Evolutionary conservation across 2,113 vertebrate species (phyloP).

Genomic region (Stigmatopora nigra): DNA sequence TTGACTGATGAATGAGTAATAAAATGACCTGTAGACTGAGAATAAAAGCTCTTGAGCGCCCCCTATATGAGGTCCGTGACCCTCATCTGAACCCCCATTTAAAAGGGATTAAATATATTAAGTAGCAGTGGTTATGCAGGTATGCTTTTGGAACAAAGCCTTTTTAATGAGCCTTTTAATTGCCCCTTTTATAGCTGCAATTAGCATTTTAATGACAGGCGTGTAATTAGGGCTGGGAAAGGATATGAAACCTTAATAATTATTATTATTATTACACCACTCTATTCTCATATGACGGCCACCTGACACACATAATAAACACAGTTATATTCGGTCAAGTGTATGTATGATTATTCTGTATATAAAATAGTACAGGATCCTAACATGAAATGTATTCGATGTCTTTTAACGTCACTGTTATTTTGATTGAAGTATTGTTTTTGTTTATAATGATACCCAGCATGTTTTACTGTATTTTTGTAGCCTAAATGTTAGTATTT

Average conservation of each 20-base stretch:
- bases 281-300: slow-evolving; percentile 63
- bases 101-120: slow-evolving; percentile 43
- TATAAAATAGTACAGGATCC: slow-evolving; percentile 5
- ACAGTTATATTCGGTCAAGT: neutral
- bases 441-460: slow-evolving; percentile 6
- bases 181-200: slow-evolving; percentile 64
- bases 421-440: slow-evolving; percentile 53
- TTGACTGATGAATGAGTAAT: neutral
- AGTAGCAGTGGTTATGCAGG: slow-evolving; percentile 51
- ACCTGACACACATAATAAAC: slow-evolving; percentile 17
- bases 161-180: slow-evolving; percentile 73
- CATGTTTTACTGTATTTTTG: slow-evolving; percentile 6
- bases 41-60: slow-evolving; percentile 13
- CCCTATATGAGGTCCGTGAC: slow-evolving; percentile 33
- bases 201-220: slow-evolving; percentile 72
- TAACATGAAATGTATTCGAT: too few relatives aligned
- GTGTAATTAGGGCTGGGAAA: slow-evolving; percentile 68
- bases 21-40: neutral
- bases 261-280: slow-evolving; percentile 51
- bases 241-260: slow-evolving; percentile 59
- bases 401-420: too few relatives aligned
- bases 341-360: neutral
- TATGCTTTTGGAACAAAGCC: slow-evolving; percentile 66
- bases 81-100: slow-evolving; percentile 50
- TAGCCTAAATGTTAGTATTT: slow-evolving; percentile 52